phyloP scores from a whole-genome alignment of 2,797 vertebrate species.

The Silurus lanzhouensis region DNA sequence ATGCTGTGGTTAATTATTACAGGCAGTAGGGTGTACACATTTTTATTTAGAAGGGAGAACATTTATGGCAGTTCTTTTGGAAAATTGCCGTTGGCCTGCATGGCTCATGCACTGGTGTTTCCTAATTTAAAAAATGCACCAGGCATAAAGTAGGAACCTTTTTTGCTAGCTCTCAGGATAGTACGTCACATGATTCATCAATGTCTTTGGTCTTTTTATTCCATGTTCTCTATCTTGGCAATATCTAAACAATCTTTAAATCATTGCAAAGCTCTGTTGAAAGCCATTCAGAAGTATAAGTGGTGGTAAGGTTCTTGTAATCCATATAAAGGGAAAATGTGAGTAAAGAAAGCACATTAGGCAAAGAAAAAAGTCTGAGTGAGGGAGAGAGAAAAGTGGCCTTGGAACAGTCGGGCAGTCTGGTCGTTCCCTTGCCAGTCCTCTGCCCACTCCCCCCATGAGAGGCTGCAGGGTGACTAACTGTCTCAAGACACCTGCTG shows the following conservation, averaged over 20 bases:
- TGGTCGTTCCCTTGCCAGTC: slow-evolving; percentile 45
- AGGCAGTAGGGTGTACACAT: neutral
- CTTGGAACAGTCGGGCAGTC: slow-evolving; percentile 54
- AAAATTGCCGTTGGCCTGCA: neutral
- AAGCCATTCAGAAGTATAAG: neutral
- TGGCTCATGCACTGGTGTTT: neutral
- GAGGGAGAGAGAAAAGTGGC: slow-evolving; percentile 52
- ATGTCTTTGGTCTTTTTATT: neutral
- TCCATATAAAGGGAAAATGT: slow-evolving; percentile 5
- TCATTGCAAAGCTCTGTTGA: neutral
- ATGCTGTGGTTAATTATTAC: neutral
- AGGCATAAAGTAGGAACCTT: neutral
- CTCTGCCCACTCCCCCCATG: slow-evolving; percentile 41
- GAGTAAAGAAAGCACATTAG: neutral
- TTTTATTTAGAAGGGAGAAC: neutral
- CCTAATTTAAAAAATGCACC: slow-evolving; percentile 3
- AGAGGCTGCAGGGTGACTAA: slow-evolving; percentile 56
- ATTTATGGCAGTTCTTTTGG: neutral
- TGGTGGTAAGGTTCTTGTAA: neutral
- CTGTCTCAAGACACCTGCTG: slow-evolving; percentile 56
- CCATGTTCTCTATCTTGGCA: neutral
- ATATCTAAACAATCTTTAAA: neutral
- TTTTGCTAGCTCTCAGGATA: neutral
- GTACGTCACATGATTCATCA: neutral
- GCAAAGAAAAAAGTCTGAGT: slow-evolving; percentile 32